phyloP scores from a whole-genome alignment of 1,140 invertebrate genomes.

The Monomorium pharaonis region DNA sequence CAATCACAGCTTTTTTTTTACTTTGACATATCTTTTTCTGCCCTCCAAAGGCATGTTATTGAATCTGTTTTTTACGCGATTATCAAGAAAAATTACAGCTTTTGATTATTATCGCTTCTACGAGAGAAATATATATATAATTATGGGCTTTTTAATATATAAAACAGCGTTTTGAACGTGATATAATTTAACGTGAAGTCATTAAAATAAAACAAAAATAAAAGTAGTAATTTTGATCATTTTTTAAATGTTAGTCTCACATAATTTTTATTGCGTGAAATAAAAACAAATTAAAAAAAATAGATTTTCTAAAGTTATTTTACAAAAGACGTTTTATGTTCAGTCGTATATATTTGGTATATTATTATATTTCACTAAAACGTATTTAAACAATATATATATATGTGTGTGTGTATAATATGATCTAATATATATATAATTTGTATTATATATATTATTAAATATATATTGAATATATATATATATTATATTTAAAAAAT shows the following conservation, averaged over 20 bases:
- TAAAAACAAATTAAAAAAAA: slow-evolving; percentile 6
- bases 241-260: not conserved
- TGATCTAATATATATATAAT: not conserved
- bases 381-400: not conserved
- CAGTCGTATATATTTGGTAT: not conserved
- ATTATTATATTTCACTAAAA: not conserved
- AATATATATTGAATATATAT: not conserved
- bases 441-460: not conserved
- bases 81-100: not conserved
- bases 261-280: not conserved
- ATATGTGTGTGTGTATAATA: not conserved
- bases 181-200: not conserved
- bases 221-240: not conserved
- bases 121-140: not conserved
- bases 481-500: not conserved
- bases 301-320: slow-evolving; percentile 13
- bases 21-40: slow-evolving; percentile 29
- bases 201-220: not conserved
- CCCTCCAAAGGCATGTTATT: not conserved
- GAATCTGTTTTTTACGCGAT: not conserved
- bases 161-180: not conserved
- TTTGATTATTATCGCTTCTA: slow-evolving; percentile 13
- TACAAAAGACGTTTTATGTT: not conserved
- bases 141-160: not conserved
- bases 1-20: slow-evolving; percentile 21